Evolutionary conservation across 2,797 vertebrate genomes (phyloP).

Genomic region (Neomorphus geoffroyi): DNA sequence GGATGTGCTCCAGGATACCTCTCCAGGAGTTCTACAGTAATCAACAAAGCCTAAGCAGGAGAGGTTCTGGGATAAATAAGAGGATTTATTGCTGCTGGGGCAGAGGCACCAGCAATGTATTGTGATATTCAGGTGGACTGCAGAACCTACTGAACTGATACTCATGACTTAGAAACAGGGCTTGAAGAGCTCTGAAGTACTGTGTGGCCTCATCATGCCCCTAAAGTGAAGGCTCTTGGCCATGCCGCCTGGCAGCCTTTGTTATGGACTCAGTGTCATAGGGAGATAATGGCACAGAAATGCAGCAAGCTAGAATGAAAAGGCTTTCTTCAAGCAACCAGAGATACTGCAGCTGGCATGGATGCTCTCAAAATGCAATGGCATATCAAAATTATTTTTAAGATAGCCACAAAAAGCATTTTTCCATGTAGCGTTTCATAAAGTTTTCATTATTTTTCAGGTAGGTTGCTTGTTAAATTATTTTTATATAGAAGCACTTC

Average conservation of each 20-base stretch:
- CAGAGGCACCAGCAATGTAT: background rate
- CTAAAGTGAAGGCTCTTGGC: background rate
- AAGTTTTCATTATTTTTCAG: background rate
- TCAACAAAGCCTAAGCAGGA: background rate
- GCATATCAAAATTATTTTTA: background rate
- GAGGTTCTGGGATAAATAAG: rapidly evolving
- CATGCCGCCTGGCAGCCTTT: rapidly evolving
- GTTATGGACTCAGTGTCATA: too few species aligned
- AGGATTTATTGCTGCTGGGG: background rate
- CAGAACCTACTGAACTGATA: rapidly evolving
- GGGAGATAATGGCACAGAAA: background rate
- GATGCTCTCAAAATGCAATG: background rate
- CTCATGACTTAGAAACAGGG: background rate
- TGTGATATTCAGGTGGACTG: background rate
- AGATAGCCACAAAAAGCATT: background rate
- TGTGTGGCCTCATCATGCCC: rapidly evolving
- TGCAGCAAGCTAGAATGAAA: background rate
- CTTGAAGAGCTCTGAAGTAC: rapidly evolving
- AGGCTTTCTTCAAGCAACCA: background rate
- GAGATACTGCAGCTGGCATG: background rate
- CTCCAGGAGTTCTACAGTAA: background rate
- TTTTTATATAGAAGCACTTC: background rate
- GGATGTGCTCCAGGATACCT: rapidly evolving
- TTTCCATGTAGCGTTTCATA: background rate
- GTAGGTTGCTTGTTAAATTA: background rate